These are phyloP conservation scores for Zeuzera pyrina DNA, from an alignment of 2,888 invertebrate species.

Conservation along the genomic window DNA sequence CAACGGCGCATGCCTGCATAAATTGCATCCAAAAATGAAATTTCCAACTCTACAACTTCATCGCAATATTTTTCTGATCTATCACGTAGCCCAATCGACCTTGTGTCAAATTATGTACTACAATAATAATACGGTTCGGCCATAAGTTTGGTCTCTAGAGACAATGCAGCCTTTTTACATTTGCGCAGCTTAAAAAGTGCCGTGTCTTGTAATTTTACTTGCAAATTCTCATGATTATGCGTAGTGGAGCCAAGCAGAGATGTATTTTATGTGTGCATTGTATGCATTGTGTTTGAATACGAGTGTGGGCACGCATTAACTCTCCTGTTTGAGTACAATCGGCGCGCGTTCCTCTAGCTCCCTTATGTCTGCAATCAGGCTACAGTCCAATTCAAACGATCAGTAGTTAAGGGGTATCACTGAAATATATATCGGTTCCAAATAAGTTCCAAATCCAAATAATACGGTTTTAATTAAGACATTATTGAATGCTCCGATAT, in stretches of 20 bases:
- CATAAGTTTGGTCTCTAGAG: constrained; percentile 27
- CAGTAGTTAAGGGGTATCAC: no score
- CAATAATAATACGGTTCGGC: constrained; percentile 21
- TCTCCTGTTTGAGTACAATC: no score
- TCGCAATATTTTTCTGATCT: constrained; percentile 11
- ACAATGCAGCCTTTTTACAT: constrained; percentile 52
- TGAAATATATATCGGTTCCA: no score
- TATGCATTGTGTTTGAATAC: constrained; percentile 45
- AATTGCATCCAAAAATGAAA: constrained; percentile 48
- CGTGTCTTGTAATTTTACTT: constrained; percentile 59
- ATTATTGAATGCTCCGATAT: constrained; percentile 35
- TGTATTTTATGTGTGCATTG: constrained; percentile 60
- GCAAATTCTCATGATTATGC: constrained; percentile 65
- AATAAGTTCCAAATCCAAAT: constrained; percentile 13
- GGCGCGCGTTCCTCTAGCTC: no score
- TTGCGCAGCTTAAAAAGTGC: constrained; percentile 58
- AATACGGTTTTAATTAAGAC: constrained; percentile 24
- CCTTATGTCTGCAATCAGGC: no score
- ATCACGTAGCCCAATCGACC: constrained; percentile 31
- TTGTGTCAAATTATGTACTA: constrained; percentile 42
- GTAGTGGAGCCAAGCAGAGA: constrained; percentile 51
- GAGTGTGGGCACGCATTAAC: constrained; percentile 51
- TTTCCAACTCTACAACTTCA: constrained; percentile 21
- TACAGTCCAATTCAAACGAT: no score
- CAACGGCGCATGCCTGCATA: constrained; percentile 63